phyloP scores from a whole-genome alignment of 2,113 vertebrate species.

The Prinia subflava region DNA sequence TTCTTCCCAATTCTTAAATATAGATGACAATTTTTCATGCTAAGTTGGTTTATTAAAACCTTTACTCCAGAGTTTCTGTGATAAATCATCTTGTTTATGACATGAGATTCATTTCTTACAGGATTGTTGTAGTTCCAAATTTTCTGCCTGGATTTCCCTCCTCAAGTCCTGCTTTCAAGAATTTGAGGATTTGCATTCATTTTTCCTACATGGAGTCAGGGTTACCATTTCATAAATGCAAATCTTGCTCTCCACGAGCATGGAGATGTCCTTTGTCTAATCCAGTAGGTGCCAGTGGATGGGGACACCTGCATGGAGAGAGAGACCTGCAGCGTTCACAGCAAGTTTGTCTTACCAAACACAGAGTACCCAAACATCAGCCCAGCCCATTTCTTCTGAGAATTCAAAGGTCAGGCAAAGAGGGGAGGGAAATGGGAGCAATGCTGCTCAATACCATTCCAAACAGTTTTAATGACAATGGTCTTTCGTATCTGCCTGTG shows the following conservation, averaged over 20 bases:
- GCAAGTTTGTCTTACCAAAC: fast-evolving
- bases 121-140: background rate
- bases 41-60: background rate
- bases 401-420: background rate
- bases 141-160: background rate
- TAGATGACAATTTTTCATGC: background rate
- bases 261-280: background rate
- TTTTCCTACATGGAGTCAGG: background rate
- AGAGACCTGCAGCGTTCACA: fast-evolving
- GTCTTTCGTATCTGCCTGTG: slow-evolving; percentile 1
- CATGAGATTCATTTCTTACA: background rate
- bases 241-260: fast-evolving
- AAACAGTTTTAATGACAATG: background rate
- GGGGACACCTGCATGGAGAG: fast-evolving
- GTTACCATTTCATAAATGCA: background rate
- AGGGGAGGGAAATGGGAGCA: background rate
- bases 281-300: background rate
- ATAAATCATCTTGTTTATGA: background rate
- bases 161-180: background rate
- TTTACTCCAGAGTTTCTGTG: background rate
- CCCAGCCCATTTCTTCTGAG: background rate
- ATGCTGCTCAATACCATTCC: background rate
- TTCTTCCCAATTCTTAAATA: background rate
- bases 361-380: background rate
- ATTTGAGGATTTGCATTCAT: background rate